Conservation (phyloP, 2,113 vertebrate species). For the Rhynchomys soricoides region DNA sequence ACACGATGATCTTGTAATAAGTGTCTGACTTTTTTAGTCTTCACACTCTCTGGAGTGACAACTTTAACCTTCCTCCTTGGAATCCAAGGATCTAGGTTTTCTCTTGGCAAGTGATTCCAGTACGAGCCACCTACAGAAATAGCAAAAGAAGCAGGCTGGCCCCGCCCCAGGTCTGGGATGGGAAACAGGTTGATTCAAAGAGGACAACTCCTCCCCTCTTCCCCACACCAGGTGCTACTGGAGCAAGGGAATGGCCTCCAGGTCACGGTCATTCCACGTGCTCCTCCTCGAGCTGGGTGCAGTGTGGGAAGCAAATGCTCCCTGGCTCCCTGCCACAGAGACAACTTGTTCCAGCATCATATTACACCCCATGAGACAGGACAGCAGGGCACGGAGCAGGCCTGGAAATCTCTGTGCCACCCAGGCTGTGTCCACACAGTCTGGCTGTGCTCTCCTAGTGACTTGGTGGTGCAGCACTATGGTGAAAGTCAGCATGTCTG, state of each 20-base stretch:
- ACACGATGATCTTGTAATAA: not conserved
- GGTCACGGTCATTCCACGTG: not conserved
- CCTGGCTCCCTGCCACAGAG: constrained; percentile 7
- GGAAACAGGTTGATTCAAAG: not conserved
- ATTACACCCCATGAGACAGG: not conserved
- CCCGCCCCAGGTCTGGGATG: not conserved
- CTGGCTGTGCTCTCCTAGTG: not conserved
- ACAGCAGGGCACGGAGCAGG: fast-evolving
- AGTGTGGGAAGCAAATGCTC: not conserved
- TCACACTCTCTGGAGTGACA: not conserved
- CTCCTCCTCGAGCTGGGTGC: not conserved
- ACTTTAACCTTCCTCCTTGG: not conserved
- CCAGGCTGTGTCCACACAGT: not conserved
- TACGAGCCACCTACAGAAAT: not conserved
- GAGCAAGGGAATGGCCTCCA: not conserved
- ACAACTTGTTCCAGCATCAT: not conserved
- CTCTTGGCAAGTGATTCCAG: not conserved
- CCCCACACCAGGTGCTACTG: not conserved
- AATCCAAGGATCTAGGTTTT: not conserved
- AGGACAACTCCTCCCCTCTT: not conserved
- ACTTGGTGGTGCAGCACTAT: not conserved
- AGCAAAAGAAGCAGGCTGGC: not conserved
- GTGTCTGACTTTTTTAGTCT: not conserved
- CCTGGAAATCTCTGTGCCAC: not conserved
- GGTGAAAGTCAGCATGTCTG: not conserved